Evolutionary conservation across 2,888 invertebrate genomes (phyloP), one percentile per base, ranked within the genome.

Genomic region (Eupithecia tripunctaria): DNA sequence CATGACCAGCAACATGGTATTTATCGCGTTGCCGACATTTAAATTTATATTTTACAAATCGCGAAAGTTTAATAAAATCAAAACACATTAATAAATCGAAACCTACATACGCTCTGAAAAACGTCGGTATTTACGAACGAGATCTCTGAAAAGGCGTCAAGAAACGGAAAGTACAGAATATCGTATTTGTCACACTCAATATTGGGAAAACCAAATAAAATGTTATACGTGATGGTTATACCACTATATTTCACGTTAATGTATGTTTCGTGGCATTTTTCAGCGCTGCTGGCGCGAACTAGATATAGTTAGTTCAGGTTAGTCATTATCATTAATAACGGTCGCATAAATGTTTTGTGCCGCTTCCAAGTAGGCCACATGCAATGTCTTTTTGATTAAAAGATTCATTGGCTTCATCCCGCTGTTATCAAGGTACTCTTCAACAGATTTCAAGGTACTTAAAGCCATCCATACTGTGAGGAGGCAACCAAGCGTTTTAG

Each of bases 281-380:
- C 1, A 14, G 56, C 56, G 25, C 25, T 25, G 56, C n/a, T n/a
- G 25, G 12, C 25, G 56, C 56, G 56, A 25, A 14, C 56, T 56
- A 56, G 14, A 1, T 56, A 1, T 25, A 25, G 56, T 56, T 62
- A n/a, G 62, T 32, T 29, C 62, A 62, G 29, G n/a, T 36, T 29
- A 32, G 62, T 36, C 2, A 63, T 63, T 63, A 63, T 36, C 62
- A 63, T 63, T 32, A 63, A 63, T n/a, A 32, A 63, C 18, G 60
- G 15, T 60, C 7, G 29, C 18, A 27, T 56, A 56, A 25, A 56
- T 4, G 56, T 56, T 25, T 12, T 56, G 56, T 25, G n/a, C 25
- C 56, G 56, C 56, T 56, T 56, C 56, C 56, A 25, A 56, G 25
- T 29, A 29, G 60, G 60, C 8, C 60, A 29, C 60, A 25, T 4